phyloP scores from a whole-genome alignment of 1,140 invertebrate species.

The Calycopis cecrops region DNA sequence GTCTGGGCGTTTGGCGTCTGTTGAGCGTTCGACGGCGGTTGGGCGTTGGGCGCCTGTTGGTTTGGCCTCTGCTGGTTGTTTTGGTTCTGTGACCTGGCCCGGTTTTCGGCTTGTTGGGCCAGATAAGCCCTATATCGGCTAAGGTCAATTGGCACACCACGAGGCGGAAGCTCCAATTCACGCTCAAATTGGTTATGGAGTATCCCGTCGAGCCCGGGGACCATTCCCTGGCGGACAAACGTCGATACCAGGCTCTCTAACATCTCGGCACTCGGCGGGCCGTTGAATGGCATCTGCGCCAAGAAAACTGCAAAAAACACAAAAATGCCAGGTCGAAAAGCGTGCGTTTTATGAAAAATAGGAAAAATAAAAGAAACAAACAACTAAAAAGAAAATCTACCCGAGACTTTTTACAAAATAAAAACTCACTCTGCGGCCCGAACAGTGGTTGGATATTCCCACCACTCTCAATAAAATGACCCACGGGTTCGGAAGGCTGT shows the following conservation, averaged over 20 bases:
- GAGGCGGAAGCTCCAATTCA: slow-evolving; percentile 12
- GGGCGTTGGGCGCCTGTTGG: too few relatives aligned
- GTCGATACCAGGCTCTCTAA: slow-evolving; percentile 42
- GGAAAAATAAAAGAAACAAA: neutral
- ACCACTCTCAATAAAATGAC: slow-evolving; percentile 6
- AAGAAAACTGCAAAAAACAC: slow-evolving; percentile 3
- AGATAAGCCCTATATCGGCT: neutral
- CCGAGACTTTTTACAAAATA: neutral
- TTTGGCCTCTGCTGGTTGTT: slow-evolving; percentile 13
- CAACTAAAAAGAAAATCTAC: neutral
- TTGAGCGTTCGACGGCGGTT: too few relatives aligned
- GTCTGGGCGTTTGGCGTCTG: too few relatives aligned
- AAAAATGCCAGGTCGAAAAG: neutral
- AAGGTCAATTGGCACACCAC: neutral
- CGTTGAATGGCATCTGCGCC: slow-evolving; percentile 36
- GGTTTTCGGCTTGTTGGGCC: neutral
- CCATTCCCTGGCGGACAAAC: slow-evolving; percentile 36
- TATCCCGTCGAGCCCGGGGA: slow-evolving; percentile 34
- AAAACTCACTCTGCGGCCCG: slow-evolving; percentile 19
- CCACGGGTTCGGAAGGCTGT: neutral
- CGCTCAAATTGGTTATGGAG: slow-evolving; percentile 8
- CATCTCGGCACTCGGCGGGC: slow-evolving; percentile 33
- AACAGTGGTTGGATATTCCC: slow-evolving; percentile 1
- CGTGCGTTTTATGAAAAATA: too few relatives aligned
- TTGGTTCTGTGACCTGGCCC: slow-evolving; percentile 8